Conservation (phyloP, 2,888 invertebrate genomes). For the Diarsia rubi region DNA sequence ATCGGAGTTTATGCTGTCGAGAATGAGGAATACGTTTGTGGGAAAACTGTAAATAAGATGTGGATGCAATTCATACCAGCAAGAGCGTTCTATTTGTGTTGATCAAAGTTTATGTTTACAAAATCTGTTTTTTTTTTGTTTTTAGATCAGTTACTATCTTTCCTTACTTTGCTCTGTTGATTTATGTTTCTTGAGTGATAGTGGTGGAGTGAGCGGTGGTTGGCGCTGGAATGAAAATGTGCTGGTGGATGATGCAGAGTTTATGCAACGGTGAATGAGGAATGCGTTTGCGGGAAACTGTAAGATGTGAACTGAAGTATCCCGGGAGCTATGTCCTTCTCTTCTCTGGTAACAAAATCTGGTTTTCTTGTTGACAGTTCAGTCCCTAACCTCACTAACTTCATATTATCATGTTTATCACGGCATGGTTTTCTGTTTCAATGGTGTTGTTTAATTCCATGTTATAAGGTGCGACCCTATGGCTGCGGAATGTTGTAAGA, state of each 20-base stretch:
- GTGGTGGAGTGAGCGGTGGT: not conserved
- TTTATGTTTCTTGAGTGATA: slow-evolving; percentile 64
- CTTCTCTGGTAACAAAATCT: not conserved
- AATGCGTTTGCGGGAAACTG: not conserved
- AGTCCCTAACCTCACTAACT: not conserved
- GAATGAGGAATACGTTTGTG: no score
- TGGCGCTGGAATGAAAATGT: slow-evolving; percentile 3
- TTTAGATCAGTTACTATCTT: no score
- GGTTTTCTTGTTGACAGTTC: not conserved
- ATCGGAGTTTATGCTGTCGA: not conserved
- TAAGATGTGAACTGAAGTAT: not conserved
- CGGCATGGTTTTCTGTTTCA: not conserved
- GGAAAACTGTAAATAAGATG: not conserved
- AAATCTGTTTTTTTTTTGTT: no score
- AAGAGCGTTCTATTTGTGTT: no score
- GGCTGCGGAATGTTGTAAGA: no score
- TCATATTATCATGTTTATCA: not conserved
- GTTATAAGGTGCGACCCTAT: no score
- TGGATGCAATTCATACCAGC: not conserved
- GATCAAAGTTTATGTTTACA: no score
- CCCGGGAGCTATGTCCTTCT: not conserved
- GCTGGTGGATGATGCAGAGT: not conserved
- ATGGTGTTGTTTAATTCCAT: no score
- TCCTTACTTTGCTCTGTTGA: slow-evolving; percentile 48
- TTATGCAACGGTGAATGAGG: not conserved